These are phyloP conservation scores for Paracanthobrama guichenoti DNA, from an alignment of 2,113 vertebrate genomes.

Conservation along the genomic window DNA sequence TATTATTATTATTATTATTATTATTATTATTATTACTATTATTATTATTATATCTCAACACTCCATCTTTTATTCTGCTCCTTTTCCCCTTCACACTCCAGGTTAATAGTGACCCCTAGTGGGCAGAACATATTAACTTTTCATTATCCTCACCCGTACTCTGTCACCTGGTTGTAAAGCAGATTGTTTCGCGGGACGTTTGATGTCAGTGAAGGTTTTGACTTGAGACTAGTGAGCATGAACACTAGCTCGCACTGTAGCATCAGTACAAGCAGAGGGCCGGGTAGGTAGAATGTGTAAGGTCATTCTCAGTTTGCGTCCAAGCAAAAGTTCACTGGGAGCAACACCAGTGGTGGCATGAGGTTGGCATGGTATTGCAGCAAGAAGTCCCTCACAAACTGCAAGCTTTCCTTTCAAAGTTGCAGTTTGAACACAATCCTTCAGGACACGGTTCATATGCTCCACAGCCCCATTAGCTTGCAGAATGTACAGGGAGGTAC, in stretches of 20 bases:
- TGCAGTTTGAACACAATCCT: neutral
- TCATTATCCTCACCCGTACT: neutral
- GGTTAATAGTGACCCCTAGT: too few species aligned
- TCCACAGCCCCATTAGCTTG: constrained; percentile 3
- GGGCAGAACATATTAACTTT: too few species aligned
- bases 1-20: too few species aligned
- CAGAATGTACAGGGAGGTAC: neutral
- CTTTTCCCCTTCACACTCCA: too few species aligned
- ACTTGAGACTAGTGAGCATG: neutral
- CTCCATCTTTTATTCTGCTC: too few species aligned
- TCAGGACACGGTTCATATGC: neutral
- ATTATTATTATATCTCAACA: too few species aligned
- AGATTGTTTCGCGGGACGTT: neutral
- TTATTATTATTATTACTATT: too few species aligned
- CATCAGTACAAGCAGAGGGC: too few species aligned
- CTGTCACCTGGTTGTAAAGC: neutral
- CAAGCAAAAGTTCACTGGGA: neutral
- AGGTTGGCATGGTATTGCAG: neutral
- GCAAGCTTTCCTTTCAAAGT: neutral
- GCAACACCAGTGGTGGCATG: neutral
- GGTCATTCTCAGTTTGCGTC: neutral
- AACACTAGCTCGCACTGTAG: neutral
- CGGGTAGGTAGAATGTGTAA: neutral
- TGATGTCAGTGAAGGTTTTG: too few species aligned
- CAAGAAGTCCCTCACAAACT: neutral